Evolutionary conservation across 2,113 vertebrate genomes (phyloP), one percentile per base, ranked within the genome.

Genomic region (Pseudolaguvia tuberculata): DNA sequence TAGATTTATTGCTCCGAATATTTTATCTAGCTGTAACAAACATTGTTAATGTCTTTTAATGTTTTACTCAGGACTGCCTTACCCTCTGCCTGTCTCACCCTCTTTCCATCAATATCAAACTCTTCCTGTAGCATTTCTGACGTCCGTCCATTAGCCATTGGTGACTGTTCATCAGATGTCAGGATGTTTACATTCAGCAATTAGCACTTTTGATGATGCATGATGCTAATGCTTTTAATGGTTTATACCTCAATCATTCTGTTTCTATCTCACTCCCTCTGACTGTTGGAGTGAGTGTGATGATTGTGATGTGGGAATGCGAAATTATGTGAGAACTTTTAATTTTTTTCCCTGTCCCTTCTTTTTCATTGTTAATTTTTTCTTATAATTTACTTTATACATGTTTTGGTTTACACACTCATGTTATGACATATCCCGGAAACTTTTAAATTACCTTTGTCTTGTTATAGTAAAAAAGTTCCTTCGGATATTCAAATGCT

Each of bases 21-120:
- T 79, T 83, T 83, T 81, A 83, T 81, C 70, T 21, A 20, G 58
- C 75, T 68, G 76, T 81, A 83, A 83, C 63, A 23, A 6, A 50
- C 35, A 12, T n/a, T 65, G 58, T 59, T 29, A 62, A 48, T 70
- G 59, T 69, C 50, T 57, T n/a, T 3, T 27, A 53, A 72, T 21
- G 2, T 25, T 23, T 59, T 55, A 59, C 55, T 11, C 55, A 27
- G 11, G 20, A 21, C 20, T 1, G n/a, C 5, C n/a, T 20, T 58
- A 6, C 56, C 18, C 13, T 39, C 72, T 52, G 20, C 17, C 12
- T 20, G 56, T 31, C 29, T 63, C 31, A 10, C 70, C 69, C 70
- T 53, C 56, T 55, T 31, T 47, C 47, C 4, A 13, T 73, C 57
- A 70, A 39, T 58, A n/a, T 35, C 45, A 51, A 75, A 29, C 50